These are phyloP conservation scores for Caenorhabditis plicata DNA, from an alignment of 2,888 invertebrate species.

Conservation along the genomic window DNA sequence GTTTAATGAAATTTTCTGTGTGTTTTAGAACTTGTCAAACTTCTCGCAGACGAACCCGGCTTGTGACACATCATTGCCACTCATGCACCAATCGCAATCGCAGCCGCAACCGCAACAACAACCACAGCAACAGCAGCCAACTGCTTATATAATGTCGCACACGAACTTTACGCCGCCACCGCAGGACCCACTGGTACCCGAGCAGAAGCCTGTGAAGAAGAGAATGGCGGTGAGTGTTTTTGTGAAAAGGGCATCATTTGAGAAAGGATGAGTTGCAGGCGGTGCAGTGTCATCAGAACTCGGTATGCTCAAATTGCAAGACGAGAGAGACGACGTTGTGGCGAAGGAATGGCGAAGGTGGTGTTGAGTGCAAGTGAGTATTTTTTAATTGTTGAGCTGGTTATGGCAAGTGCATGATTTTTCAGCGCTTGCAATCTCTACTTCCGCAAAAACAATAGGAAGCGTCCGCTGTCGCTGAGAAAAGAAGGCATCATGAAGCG, in stretches of 20 bases:
- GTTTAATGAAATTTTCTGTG: neutral
- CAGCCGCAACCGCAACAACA: constrained; percentile 10
- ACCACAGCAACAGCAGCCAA: constrained; percentile 13
- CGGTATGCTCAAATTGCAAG: constrained; percentile 50
- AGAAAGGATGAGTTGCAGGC: constrained; percentile 31
- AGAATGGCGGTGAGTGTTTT: constrained; percentile 34
- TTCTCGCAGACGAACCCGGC: constrained; percentile 11
- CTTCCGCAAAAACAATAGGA: constrained; percentile 46
- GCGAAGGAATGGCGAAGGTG: constrained; percentile 45
- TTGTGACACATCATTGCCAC: constrained; percentile 16
- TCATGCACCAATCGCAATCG: constrained; percentile 7
- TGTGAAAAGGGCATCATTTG: neutral
- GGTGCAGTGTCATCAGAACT: constrained; percentile 52
- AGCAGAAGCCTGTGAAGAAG: constrained; percentile 38
- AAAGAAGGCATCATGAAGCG: constrained; percentile 49
- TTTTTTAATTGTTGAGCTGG: neutral
- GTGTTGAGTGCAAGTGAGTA: constrained; percentile 51
- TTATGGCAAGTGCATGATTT: neutral
- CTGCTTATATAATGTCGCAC: constrained; percentile 16
- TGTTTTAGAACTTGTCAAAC: constrained; percentile 14
- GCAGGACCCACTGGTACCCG: constrained; percentile 46
- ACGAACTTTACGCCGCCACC: constrained; percentile 42
- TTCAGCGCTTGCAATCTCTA: constrained; percentile 50
- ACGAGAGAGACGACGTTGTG: constrained; percentile 51
- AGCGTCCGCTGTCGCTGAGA: constrained; percentile 38